Conservation (phyloP, 2,113 vertebrate genomes). For the Sarotherodon lohbergeri region DNA sequence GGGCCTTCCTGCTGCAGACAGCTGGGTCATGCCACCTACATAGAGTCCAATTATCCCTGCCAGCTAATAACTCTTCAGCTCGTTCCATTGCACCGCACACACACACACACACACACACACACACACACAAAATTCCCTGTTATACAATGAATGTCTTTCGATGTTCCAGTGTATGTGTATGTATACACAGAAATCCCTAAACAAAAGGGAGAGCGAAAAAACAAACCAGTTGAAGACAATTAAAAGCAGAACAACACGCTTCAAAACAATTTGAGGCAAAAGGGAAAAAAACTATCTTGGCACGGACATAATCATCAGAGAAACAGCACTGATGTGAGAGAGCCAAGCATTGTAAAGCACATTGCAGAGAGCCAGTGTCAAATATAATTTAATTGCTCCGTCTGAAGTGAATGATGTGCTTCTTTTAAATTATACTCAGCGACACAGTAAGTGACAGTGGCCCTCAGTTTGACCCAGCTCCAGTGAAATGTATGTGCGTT, state of each 20-base stretch:
- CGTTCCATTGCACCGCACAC: conserved; percentile 13
- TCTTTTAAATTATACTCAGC: background rate
- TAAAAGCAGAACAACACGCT: background rate
- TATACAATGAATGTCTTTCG: conserved; percentile 1
- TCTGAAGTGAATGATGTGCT: background rate
- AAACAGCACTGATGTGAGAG: background rate
- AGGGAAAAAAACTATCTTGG: background rate
- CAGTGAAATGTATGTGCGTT: background rate
- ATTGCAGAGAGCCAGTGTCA: background rate
- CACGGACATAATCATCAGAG: background rate
- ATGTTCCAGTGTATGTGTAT: background rate
- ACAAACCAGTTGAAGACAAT: conserved; percentile 9
- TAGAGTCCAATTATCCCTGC: conserved; percentile 71
- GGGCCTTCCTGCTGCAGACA: conserved; percentile 71
- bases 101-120: background rate
- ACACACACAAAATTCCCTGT: background rate
- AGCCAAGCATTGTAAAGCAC: background rate
- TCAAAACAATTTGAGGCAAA: background rate
- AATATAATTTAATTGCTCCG: background rate
- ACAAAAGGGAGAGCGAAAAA: background rate
- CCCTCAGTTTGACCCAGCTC: background rate
- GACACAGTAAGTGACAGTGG: background rate
- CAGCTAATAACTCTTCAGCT: conserved; percentile 66
- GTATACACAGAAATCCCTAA: background rate
- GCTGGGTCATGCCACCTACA: conserved; percentile 74